Evolutionary conservation across 2,113 vertebrate genomes (phyloP).

Genomic region (Cisticola juncidis): DNA sequence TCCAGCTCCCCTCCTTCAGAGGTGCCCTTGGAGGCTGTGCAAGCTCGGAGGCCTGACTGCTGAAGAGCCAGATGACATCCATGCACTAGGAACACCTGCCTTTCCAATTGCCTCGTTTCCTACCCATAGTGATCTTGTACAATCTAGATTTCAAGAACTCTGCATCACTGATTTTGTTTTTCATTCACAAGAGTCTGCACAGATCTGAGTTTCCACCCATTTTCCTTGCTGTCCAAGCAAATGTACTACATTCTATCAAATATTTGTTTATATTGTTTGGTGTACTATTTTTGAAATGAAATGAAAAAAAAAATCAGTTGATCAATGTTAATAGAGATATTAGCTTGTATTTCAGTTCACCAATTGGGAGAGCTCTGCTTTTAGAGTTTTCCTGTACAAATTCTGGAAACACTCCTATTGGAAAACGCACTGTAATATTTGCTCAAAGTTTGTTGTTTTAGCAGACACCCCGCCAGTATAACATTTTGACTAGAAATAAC

Average conservation of each 20-base stretch:
- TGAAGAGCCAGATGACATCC: not conserved
- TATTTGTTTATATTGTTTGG: not conserved
- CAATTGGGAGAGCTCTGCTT: not conserved
- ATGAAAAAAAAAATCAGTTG: not conserved
- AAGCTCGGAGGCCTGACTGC: not conserved
- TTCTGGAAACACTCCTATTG: not conserved
- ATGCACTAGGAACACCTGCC: not conserved
- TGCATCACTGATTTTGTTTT: not conserved
- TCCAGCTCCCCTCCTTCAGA: not conserved
- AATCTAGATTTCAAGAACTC: not conserved
- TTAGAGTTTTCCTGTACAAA: not conserved
- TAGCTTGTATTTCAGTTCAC: not conserved
- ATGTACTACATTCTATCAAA: not conserved
- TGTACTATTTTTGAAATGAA: too few species aligned
- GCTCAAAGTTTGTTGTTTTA: conserved; percentile 29
- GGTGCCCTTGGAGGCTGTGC: not conserved
- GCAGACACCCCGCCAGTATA: not conserved
- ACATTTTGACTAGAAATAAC: conserved; percentile 40
- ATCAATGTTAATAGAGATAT: not conserved
- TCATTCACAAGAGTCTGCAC: not conserved
- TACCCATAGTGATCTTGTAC: not conserved
- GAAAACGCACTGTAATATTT: conserved; percentile 2
- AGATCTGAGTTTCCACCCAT: not conserved
- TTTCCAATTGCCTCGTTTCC: not conserved
- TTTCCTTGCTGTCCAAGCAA: not conserved